Percentiles rank a stretch among this genome's conserved stretches.
These are phyloP conservation scores for Cettia cetti DNA, from an alignment of 2,113 vertebrate species.

Conservation along the genomic window DNA sequence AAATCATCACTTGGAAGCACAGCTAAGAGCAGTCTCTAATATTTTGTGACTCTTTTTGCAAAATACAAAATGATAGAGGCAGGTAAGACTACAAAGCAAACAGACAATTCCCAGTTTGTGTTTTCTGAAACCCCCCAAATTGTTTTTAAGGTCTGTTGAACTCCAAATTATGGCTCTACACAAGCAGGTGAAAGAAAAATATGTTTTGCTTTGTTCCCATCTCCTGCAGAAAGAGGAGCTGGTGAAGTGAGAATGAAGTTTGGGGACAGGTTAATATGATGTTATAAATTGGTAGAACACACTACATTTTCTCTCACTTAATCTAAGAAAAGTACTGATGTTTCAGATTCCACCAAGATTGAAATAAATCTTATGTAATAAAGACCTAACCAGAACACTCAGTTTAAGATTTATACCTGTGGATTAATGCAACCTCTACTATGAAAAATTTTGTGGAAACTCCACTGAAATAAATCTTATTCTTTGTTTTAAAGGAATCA, in stretches of 20 bases:
- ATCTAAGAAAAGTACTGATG: not conserved
- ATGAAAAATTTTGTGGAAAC: not conserved
- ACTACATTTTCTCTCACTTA: not conserved
- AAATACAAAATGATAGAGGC: not conserved
- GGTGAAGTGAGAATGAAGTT: not conserved
- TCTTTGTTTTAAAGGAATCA: not conserved
- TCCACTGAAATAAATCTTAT: not conserved
- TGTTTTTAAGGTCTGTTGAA: slow-evolving; percentile 3
- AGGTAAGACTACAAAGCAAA: not conserved
- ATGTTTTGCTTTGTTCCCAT: not conserved
- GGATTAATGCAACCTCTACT: not conserved
- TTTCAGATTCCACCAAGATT: not conserved
- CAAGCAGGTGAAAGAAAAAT: not conserved
- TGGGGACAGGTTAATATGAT: not conserved
- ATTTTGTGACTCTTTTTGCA: not conserved
- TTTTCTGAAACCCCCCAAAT: not conserved
- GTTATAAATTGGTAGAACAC: not conserved
- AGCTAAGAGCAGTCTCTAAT: not conserved
- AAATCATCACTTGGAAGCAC: not conserved
- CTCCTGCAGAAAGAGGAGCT: not conserved
- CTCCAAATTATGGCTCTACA: not conserved
- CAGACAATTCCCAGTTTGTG: not conserved
- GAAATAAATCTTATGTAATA: slow-evolving; percentile 18
- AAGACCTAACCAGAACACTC: not conserved
- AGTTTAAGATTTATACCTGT: slow-evolving; percentile 5